Evolutionary conservation across 2,888 invertebrate genomes (phyloP).

Genomic region (Octodonta nipae): DNA sequence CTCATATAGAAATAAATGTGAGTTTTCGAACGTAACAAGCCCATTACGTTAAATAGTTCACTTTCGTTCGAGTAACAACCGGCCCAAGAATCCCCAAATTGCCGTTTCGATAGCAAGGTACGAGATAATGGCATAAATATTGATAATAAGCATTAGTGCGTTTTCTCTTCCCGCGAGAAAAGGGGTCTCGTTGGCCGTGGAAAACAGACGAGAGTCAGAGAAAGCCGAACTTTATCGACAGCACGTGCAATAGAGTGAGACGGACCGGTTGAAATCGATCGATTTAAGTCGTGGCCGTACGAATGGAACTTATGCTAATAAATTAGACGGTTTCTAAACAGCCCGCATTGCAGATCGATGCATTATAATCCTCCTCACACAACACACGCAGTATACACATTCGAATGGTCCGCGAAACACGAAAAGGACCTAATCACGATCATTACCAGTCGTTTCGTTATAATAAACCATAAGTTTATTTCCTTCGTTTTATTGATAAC

Average conservation of each 20-base stretch:
- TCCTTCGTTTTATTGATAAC: too few relatives aligned
- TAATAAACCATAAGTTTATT: too few relatives aligned
- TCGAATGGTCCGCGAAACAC: too few relatives aligned
- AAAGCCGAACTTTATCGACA: not conserved
- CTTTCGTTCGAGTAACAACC: too few relatives aligned
- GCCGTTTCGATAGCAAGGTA: constrained; percentile 13
- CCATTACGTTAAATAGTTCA: too few relatives aligned
- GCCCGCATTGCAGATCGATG: constrained; percentile 38
- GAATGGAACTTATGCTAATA: constrained; percentile 37
- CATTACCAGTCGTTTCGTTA: too few relatives aligned
- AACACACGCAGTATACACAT: constrained; percentile 18
- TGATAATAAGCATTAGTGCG: constrained; percentile 18
- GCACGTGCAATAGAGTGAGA: not conserved
- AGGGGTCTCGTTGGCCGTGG: constrained; percentile 5
- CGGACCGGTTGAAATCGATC: constrained; percentile 18
- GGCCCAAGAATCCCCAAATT: constrained; percentile 11
- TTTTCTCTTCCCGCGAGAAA: constrained; percentile 8
- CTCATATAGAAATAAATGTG: too few relatives aligned
- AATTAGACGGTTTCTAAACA: constrained; percentile 36
- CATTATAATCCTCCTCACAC: constrained; percentile 29
- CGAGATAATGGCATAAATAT: constrained; percentile 16
- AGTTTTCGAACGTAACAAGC: too few relatives aligned
- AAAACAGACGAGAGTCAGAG: not conserved
- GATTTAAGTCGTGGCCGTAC: constrained; percentile 35
- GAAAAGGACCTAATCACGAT: too few relatives aligned